phyloP scores from a whole-genome alignment of 2,797 vertebrate genomes.

The Chrysolophus pictus region DNA sequence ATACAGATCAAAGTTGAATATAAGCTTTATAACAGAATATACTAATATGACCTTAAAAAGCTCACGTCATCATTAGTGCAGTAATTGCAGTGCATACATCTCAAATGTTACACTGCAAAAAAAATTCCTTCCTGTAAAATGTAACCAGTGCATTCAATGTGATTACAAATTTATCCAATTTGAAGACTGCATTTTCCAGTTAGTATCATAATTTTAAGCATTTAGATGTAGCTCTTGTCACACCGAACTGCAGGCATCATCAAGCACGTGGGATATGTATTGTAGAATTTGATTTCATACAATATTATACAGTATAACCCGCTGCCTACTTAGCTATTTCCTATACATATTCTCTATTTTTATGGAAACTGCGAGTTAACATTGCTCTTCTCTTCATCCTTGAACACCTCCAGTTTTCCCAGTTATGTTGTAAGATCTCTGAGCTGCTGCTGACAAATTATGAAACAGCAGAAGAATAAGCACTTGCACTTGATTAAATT shows the following conservation, averaged over 20 bases:
- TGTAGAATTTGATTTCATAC: neutral
- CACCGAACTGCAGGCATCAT: neutral
- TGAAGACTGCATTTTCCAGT: neutral
- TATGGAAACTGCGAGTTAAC: constrained; percentile 8
- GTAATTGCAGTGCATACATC: neutral
- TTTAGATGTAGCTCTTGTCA: neutral
- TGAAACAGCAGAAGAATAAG: neutral
- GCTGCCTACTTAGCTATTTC: neutral
- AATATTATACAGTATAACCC: neutral
- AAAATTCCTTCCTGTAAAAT: neutral
- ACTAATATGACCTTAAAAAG: neutral
- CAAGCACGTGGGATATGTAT: neutral
- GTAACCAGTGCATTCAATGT: neutral
- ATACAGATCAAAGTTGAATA: neutral
- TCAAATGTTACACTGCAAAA: neutral
- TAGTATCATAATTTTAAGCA: neutral
- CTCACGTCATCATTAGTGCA: neutral
- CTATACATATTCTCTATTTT: neutral
- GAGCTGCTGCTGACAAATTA: constrained; percentile 15
- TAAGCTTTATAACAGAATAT: neutral
- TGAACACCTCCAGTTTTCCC: constrained; percentile 31
- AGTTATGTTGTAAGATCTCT: constrained; percentile 7
- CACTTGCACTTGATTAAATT: constrained; percentile 12
- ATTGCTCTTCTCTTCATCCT: constrained; percentile 18
- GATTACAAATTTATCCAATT: neutral